These are phyloP conservation scores for Megamerina dolium DNA, from an alignment of 2,888 invertebrate species.

Conservation along the genomic window DNA sequence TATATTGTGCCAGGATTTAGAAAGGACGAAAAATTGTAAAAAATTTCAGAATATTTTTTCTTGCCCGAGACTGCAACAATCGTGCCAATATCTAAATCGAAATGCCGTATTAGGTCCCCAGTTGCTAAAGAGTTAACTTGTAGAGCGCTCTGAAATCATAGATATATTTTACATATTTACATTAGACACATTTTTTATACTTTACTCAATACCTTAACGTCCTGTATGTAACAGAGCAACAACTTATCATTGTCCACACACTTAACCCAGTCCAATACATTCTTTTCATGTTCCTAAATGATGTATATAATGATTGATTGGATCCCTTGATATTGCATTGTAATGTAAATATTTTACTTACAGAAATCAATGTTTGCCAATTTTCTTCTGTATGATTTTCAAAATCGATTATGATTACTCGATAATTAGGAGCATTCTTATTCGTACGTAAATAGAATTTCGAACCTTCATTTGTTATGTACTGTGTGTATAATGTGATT, in stretches of 20 bases:
- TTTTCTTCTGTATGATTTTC: conserved; percentile 64
- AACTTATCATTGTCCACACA: conserved; percentile 82
- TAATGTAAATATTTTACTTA: too few relatives aligned
- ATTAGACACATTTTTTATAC: conserved; percentile 9
- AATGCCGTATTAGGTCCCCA: conserved; percentile 66
- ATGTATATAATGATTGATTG: too few relatives aligned
- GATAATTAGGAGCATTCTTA: conserved; percentile 87
- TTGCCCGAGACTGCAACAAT: conserved; percentile 79
- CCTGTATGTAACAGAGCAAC: conserved; percentile 81
- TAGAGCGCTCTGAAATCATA: conserved; percentile 64
- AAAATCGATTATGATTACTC: conserved; percentile 77
- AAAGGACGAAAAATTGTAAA: conserved; percentile 92
- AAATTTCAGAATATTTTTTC: conserved; percentile 80
- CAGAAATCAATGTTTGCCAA: conserved; percentile 76
- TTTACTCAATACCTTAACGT: conserved; percentile 94
- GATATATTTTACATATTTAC: background rate
- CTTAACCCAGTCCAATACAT: conserved; percentile 85
- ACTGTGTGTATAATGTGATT: conserved; percentile 53
- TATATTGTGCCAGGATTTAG: conserved; percentile 80
- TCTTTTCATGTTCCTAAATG: conserved; percentile 67
- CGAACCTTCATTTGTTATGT: conserved; percentile 80
- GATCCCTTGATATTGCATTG: too few relatives aligned
- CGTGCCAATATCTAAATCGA: conserved; percentile 82
- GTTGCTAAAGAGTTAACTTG: conserved; percentile 69
- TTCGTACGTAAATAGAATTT: conserved; percentile 86